Evolutionary conservation across 2,113 vertebrate species (phyloP), one percentile per base, ranked within the genome.

Genomic region (Lichenostomus cassidix): DNA sequence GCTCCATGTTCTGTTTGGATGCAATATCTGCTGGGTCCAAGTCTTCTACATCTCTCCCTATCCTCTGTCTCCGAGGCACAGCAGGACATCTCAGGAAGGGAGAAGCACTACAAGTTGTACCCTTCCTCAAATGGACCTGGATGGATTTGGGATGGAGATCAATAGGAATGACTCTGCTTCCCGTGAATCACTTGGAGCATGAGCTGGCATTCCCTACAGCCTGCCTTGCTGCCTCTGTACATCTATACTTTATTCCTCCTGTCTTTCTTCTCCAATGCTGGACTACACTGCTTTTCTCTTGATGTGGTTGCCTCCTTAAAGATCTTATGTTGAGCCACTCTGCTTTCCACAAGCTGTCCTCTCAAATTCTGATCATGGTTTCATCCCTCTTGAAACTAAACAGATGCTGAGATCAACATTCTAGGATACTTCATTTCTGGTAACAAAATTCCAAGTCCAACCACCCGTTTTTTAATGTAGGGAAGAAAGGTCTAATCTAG

Each of bases 1-100:
- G 87, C 82, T 95, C 64, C n/a, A 15, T 52, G 41, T 39, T 39
- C 89, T 92, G 9, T 78, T 96, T 81, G 89, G 90, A 92, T 7
- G 3, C 28, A 6, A 52, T 8, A 0, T 95, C 97, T 49, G 31
- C 76, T 93, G 27, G 67, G 81, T 94, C 92, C 49, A 29, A 39
- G 56, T 65, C 49, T 79, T 89, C 46, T 62, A 5, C 7, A 0
- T 65, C 93, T 88, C 33, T 94, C 28, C 19, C 24, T 42, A 11
- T 37, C n/a, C 35, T 79, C 73, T 63, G 3, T 49, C 21, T 79
- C 62, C 39, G 47, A 59, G 24, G 15, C 20, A 10, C 7, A 3
- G 33, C 81, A 79, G 25, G 29, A 47, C 6, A 11, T 37, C 55
- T 65, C 28, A 11, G 44, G 58, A 81, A 64, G 23, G 27, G 44